Base-by-base conservation (phyloP, 2,888 invertebrate genomes). In the Sarcophaga rosellei region DNA sequence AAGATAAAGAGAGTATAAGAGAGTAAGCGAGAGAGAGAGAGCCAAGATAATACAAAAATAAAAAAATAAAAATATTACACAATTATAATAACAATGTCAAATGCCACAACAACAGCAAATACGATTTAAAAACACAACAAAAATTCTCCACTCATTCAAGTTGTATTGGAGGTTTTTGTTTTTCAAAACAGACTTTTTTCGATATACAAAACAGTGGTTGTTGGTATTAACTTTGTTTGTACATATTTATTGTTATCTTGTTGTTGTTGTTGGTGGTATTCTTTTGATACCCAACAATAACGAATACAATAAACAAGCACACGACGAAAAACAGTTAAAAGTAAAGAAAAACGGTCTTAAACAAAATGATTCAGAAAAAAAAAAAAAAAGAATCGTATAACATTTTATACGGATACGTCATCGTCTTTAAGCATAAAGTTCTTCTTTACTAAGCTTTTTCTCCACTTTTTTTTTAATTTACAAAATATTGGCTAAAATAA, bases 351-450 rank as follows among this genome's bases (percentile, higher is more conserved):
- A 82, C 15, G 62, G 63, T 65, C 53, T 62, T 47, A 81, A 83
- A 66, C 77, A 74, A 81, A 83, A 61, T 66, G 69, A n/a, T 17
- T 35, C 68, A 68, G n/a, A 25, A 47, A 86, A 53, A 63, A 63
- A 57, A 68, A 61, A 17, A 23, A 17, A 70, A 62, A 72, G 8
- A 47, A 11, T 47, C 47, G 47, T 47, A 47, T 15, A 47, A 35
- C 65, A 81, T 83, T 74, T 83, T 81, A 66, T 72, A 59, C 47
- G 72, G 81, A 86, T 84, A 86, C 86, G 86, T 86, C 86, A 86
- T 86, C 86, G 86, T 74, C 63, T 81, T 75, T 69, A 78, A 75
- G 59, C 81, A 25, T 69, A 70, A 70, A 66, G 77, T 75, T 59
- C 70, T 74, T 78, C 69, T 74, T 77, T 75, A 8, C 35, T 35